Evolutionary conservation across 2,113 vertebrate species (phyloP).

Genomic region (Condylura cristata): DNA sequence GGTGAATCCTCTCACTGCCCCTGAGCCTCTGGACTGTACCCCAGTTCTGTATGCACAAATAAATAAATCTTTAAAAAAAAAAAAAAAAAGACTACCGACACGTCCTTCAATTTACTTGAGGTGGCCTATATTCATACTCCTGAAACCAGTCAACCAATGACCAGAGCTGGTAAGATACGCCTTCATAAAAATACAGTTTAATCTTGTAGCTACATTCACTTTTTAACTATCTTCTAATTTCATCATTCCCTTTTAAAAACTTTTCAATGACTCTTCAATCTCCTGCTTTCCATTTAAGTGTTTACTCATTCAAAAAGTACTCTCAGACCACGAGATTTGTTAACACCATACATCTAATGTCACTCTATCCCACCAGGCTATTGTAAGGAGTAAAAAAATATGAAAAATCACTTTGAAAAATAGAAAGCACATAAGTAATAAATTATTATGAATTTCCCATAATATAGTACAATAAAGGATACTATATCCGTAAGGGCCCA

Average conservation of each 20-base stretch:
- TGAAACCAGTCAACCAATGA: slow-evolving; percentile 25
- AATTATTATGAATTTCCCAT: slow-evolving; percentile 22
- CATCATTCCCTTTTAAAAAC: background rate
- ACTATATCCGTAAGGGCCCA: background rate
- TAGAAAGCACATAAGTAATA: slow-evolving; percentile 21
- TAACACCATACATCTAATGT: background rate
- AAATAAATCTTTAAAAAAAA: too few species aligned
- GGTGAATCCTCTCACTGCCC: too few species aligned
- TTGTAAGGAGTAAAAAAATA: background rate
- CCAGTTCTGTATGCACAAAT: too few species aligned
- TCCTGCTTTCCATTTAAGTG: slow-evolving; percentile 43
- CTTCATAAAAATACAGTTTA: background rate
- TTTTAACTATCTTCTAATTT: slow-evolving; percentile 13
- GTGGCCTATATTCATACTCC: background rate
- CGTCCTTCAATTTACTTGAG: background rate
- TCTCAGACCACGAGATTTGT: slow-evolving; percentile 22
- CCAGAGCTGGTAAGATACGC: background rate
- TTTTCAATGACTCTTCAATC: background rate
- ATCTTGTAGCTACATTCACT: background rate
- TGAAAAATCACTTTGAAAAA: slow-evolving; percentile 50
- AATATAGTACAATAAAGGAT: background rate
- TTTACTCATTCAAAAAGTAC: slow-evolving; percentile 9
- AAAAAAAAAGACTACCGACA: background rate
- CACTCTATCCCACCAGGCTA: background rate
- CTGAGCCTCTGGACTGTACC: too few species aligned